Base-by-base conservation (phyloP, 2,113 vertebrate species). In the Prietella phreatophila region DNA sequence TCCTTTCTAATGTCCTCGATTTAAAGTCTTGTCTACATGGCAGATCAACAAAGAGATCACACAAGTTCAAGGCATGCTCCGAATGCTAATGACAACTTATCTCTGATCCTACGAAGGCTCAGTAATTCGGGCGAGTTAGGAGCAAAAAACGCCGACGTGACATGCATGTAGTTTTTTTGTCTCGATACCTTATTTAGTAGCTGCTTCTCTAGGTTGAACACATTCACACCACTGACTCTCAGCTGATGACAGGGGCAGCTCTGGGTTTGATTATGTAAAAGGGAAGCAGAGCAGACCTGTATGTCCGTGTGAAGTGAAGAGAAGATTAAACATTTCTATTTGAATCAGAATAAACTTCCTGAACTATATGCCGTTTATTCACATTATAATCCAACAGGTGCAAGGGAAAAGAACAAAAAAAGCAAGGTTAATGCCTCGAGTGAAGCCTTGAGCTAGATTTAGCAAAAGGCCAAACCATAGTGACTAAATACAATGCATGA, bases 21-120 rank as follows among this genome's bases (percentile, higher is more conserved):
- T 61, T 82, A 61, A 82, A 15, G 56, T 60, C 80, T 61, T 82
- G 80, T 82, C 80, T 82, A 82, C 80, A 82, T 61, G 80, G 33
- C 56, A 82, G 80, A 61, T 15, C 56, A 82, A 82, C 80, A 82
- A 82, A 60, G 33, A 82, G 56, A 82, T 61, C 80, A 42, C 56
- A 14, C 33, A 61, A 27, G 80, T 61, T 82, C 58, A 82, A 61
- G 56, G 56, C 42, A 5, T 42, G 33, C 33, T 15, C 56, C 6
- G 80, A 82, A 82, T 61, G 20, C 36, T 60, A 60, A 82, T 82
- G 22, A 58, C 30, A 39, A 25, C 55, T 82, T 61, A 61, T 42
- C 80, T 82, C 53, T 15, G 80, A 82, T 39, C 0, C 80, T 8
- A 61, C 80, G 58, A 36, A 39, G 80, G 56, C 61, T 82, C 80